Evolutionary conservation across 2,113 vertebrate species (phyloP).

Genomic region (Apaloderma vittatum): DNA sequence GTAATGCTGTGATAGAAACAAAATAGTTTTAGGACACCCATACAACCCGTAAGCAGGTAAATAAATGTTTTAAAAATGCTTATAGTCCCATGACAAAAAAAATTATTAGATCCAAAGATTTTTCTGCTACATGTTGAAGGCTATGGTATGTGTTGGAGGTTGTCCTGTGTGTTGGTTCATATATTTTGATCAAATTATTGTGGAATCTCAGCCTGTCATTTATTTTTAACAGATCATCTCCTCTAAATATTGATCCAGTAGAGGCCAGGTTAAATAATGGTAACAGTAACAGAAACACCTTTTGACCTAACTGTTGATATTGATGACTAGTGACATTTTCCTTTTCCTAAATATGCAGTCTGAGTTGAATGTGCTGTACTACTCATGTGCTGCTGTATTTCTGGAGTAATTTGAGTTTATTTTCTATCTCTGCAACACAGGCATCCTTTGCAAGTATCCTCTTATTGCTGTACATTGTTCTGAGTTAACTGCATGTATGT

Average conservation of each 20-base stretch:
- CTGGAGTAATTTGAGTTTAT: not conserved
- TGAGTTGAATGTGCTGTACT: not conserved
- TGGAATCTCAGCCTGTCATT: not conserved
- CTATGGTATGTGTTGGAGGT: not conserved
- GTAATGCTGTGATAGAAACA: not conserved
- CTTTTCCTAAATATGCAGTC: not conserved
- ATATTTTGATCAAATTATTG: not conserved
- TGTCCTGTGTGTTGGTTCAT: not conserved
- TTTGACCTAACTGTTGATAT: not conserved
- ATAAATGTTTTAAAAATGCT: not conserved
- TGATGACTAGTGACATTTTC: not conserved
- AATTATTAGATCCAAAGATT: not conserved
- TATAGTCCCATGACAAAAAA: not conserved
- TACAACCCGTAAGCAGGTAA: not conserved
- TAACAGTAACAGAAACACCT: not conserved
- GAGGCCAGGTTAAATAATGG: not conserved
- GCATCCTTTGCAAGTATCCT: not conserved
- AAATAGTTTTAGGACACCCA: not conserved
- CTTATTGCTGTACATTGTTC: not conserved
- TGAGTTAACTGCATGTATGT: not conserved
- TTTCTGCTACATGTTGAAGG: not conserved
- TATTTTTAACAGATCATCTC: not conserved
- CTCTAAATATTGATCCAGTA: not conserved
- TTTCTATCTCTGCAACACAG: not conserved
- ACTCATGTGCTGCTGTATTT: not conserved